Percentiles rank a stretch among this genome's conserved stretches.
Evolutionary conservation across 1,140 invertebrate genomes (phyloP).

Genomic region (Heterodera schachtii): DNA sequence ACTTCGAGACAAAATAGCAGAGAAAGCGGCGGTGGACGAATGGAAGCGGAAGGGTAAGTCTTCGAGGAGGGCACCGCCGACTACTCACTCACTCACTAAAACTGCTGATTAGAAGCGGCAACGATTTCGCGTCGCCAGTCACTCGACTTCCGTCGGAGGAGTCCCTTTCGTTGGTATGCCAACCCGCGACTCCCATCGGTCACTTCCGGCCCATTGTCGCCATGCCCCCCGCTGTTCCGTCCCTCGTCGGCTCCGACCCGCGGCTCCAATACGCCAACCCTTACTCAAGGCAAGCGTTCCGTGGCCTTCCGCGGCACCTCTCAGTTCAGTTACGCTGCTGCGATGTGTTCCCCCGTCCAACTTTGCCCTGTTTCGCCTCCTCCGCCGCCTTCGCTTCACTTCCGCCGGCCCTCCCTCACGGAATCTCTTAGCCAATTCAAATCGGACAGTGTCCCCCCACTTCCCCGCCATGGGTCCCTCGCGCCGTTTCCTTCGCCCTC

Average conservation of each 20-base stretch:
- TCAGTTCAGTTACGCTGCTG: constrained; percentile 36
- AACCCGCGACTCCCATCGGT: constrained; percentile 16
- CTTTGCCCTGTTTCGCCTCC: constrained; percentile 6
- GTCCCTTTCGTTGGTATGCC: neutral
- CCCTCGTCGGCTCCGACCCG: constrained; percentile 32
- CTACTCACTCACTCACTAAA: neutral
- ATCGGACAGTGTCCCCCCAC: neutral
- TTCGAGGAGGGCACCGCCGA: neutral
- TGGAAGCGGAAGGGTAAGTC: neutral
- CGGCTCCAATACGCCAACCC: constrained; percentile 43
- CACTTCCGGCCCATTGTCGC: constrained; percentile 22
- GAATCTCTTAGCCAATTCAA: constrained; percentile 3
- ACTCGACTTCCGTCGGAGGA: neutral
- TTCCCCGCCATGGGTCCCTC: neutral
- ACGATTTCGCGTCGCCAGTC: neutral
- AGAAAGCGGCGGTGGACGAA: neutral
- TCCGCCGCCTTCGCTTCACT: neutral
- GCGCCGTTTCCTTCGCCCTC: neutral
- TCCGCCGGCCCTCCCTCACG: too few species aligned
- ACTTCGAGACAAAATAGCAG: neutral
- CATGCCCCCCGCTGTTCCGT: neutral
- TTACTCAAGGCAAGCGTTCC: constrained; percentile 30
- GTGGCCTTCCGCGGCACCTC: neutral
- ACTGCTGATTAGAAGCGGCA: neutral
- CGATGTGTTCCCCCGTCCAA: constrained; percentile 36